Evolutionary conservation across 2,113 vertebrate genomes (phyloP), one percentile per base, ranked within the genome.

Genomic region (Urocynchramus pylzowi): DNA sequence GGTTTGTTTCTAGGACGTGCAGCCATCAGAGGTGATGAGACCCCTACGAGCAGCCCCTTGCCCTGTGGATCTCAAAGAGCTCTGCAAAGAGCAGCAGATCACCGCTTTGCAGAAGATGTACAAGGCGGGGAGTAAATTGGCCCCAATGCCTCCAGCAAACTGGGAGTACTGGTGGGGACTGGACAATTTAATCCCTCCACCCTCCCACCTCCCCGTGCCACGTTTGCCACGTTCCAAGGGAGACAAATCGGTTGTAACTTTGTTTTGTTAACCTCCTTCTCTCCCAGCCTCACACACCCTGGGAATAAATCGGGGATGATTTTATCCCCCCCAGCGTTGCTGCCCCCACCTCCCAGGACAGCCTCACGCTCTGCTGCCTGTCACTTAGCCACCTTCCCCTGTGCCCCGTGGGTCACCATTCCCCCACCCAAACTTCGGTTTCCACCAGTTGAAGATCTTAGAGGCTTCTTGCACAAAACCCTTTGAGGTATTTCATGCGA

Each of bases 221-320:
- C 49, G 54, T 19, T 35, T 15, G 53, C 23, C 22, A 3, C 0
- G 0, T 50, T 69, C 44, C 31, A 15, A 61, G 22, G 63, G 13
- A 44, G 11, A 31, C 22, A 18, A 67, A 11, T 0, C 0, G 6
- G 3, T 1, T 9, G 27, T 3, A 3, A 7, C 10, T 65, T 37
- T 15, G 24, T 3, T 3, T 49, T 23, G 47, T 78, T 10, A 13
- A 60, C 30, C 49, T 41, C 53, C 49, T 33, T 10, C 4, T 45
- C 56, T 39, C 70, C 56, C 35, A 56, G 56, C 44, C 53, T 73
- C 52, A 3, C 8, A 1, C 9, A 0, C 2, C 18, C 5, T 7
- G 31, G 2, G 56, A 60, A 35, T 35, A 79, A 61, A 82, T 7
- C 37, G 0, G 0, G 56, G 67, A 5, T n/a, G 47, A 15, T 75